Base-by-base conservation (phyloP, 2,888 invertebrate species). In the Oscheius onirici region DNA sequence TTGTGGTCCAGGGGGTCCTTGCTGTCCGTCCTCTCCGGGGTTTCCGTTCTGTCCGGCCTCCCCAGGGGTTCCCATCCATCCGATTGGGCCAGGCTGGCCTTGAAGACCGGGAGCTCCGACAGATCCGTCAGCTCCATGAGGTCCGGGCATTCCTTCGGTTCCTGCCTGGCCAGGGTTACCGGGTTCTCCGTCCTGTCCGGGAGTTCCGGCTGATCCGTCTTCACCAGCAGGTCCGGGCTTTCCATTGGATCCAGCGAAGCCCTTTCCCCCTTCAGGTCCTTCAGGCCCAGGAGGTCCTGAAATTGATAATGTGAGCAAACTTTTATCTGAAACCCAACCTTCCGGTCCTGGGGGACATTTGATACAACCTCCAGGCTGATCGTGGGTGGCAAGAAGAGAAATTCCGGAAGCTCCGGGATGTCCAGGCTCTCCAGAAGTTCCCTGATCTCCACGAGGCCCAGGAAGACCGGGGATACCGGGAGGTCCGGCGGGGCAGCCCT, bases 331-430 rank as follows among this genome's bases (percentile, higher is more conserved):
- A n/a, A n/a, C n/a, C 61, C 72, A 72, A 69, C 79, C 79, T 13
- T 74, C 61, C 65, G 77, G 77, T 71, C 79, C 79, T 13, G 74
- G 71, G 22, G 79, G 81, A 74, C 81, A 81, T 40, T 72, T 71
- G 70, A 81, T 76, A 76, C 81, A 81, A 65, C 81, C 81, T 69
- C 81, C 81, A 54, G 79, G 79, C 54, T 77, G 73, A 49, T 79
- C 76, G 71, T 76, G 75, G 41, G 75, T 74, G 55, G 72, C 74
- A n/a, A 77, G 68, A 51, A 78, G 79, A 3, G 81, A 76, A 46
- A 81, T 72, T 60, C 81, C 81, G 58, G 73, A 75, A 24, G 75
- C 79, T 75, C 81, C 81, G 10, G 22, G 69, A 13, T 69, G 41
- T 70, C 81, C 81, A 58, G 69, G 43, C n/a, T 76, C 77, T 73